Conservation (phyloP, 1,140 invertebrate species). For the Sarcophaga peregrina region DNA sequence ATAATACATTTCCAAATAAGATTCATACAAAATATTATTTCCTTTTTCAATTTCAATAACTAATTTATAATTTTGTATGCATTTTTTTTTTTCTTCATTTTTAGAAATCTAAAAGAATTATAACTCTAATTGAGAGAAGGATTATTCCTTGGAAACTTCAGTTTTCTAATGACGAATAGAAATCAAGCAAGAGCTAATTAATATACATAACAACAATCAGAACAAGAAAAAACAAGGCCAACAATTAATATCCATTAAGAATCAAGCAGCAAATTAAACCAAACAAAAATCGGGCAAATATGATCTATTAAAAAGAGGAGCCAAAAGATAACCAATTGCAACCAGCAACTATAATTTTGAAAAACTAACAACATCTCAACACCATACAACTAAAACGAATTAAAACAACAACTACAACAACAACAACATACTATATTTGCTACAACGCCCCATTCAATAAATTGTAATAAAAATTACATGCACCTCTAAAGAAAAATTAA, state of each 20-base stretch:
- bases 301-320: slow-evolving; percentile 25
- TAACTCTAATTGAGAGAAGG: slow-evolving; percentile 9
- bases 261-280: neutral
- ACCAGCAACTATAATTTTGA: neutral
- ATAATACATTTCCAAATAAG: too few relatives aligned
- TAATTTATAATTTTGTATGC: neutral
- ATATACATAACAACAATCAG: slow-evolving; percentile 12
- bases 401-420: slow-evolving; percentile 7
- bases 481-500: neutral
- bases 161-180: slow-evolving; percentile 27
- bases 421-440: slow-evolving; percentile 15
- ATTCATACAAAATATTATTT: too few relatives aligned
- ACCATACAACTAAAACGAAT: neutral
- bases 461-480: neutral
- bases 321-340: neutral
- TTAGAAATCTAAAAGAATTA: slow-evolving; percentile 40
- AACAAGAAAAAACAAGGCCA: neutral
- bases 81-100: neutral
- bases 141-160: slow-evolving; percentile 26
- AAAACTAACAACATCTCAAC: slow-evolving; percentile 7
- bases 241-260: neutral
- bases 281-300: slow-evolving; percentile 31
- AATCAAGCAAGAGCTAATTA: neutral
- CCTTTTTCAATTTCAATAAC: too few relatives aligned
- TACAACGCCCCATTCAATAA: neutral